Evolutionary conservation across 2,113 vertebrate genomes (phyloP).

Genomic region (Gymnarchus niloticus): DNA sequence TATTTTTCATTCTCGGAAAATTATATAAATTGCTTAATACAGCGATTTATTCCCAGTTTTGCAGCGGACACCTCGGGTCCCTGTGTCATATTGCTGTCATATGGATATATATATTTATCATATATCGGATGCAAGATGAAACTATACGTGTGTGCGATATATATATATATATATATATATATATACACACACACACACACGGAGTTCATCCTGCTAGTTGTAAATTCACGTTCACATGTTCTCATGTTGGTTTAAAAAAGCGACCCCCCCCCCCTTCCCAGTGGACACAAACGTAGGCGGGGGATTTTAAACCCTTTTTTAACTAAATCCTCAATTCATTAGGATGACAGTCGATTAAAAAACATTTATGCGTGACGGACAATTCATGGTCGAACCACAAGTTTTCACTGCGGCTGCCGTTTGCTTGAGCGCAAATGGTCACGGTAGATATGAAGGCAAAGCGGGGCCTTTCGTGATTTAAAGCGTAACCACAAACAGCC

Average conservation of each 20-base stretch:
- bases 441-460: background rate
- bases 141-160: background rate
- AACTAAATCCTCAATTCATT: background rate
- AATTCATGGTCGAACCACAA: background rate
- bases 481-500: background rate
- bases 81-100: background rate
- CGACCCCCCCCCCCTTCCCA: conserved; percentile 20
- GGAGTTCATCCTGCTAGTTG: conserved; percentile 3
- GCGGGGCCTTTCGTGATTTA: background rate
- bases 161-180: background rate
- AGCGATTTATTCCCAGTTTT: conserved; percentile 6
- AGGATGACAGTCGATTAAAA: background rate
- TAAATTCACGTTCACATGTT: conserved; percentile 14
- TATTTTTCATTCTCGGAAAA: conserved; percentile 41
- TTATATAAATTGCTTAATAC: conserved; percentile 53
- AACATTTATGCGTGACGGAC: background rate
- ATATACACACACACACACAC: too few species aligned
- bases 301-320: conserved; percentile 25
- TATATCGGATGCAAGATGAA: too few species aligned
- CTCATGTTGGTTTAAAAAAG: conserved; percentile 15
- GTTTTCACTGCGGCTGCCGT: background rate
- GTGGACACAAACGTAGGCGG: conserved; percentile 29
- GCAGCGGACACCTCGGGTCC: background rate
- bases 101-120: conserved; percentile 15
- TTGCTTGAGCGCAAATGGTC: background rate